A percentile compares a stretch with the other conserved stretches of the same genome.
Conservation (phyloP, 53 echinoderm and acorn worm genomes). For the Stichopus horrens region DNA sequence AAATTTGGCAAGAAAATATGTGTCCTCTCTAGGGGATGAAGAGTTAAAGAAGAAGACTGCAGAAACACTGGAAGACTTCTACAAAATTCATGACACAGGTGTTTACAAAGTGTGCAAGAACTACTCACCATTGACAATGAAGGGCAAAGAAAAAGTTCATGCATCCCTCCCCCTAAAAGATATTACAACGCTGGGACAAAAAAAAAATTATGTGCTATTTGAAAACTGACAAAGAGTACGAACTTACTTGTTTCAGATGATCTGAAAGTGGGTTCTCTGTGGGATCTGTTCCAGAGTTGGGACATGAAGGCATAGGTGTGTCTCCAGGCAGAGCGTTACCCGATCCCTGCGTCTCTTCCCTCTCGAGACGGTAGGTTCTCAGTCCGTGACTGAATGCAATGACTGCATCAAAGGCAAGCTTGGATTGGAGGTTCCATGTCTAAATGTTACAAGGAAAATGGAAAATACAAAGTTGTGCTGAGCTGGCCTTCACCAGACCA, state of each 20-base stretch:
- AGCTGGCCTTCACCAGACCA: neutral
- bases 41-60: too few species aligned
- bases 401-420: constrained; percentile 80
- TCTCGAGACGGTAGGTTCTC: constrained; percentile 61
- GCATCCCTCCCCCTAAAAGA: too few species aligned
- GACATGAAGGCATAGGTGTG: constrained; percentile 88
- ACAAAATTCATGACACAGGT: too few species aligned
- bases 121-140: too few species aligned
- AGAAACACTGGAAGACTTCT: too few species aligned
- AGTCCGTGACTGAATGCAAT: constrained; percentile 89
- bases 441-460: neutral
- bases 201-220: neutral
- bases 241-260: constrained; percentile 63
- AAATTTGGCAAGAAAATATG: too few species aligned
- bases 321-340: constrained; percentile 88
- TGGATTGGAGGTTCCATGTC: constrained; percentile 46
- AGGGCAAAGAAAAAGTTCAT: too few species aligned
- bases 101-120: too few species aligned
- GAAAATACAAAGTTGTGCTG: neutral
- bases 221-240: neutral
- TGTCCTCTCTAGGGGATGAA: too few species aligned
- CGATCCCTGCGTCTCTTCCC: constrained; percentile 47
- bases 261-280: constrained; percentile 56
- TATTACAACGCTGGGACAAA: too few species aligned
- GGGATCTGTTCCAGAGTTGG: constrained; percentile 69